Evolutionary conservation across 2,113 vertebrate genomes (phyloP).

Genomic region (Gnathonemus longibarbis): DNA sequence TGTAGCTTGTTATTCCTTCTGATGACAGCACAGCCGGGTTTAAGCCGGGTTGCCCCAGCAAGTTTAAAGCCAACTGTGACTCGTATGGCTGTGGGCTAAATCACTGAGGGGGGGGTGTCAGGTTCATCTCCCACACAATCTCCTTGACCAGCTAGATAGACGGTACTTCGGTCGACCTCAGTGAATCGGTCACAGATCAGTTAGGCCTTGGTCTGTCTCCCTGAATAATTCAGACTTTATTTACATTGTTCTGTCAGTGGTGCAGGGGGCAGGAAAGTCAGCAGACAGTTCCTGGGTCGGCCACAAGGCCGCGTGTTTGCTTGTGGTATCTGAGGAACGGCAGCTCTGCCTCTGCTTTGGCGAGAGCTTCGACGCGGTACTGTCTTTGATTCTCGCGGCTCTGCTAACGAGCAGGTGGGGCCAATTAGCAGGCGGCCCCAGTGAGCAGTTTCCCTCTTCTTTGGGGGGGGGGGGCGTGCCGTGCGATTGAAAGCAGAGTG

Average conservation of each 20-base stretch:
- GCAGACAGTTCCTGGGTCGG: slow-evolving; percentile 2
- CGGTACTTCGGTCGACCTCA: neutral
- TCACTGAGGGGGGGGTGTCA: neutral
- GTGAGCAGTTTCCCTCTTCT: slow-evolving; percentile 3
- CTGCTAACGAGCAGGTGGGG: slow-evolving; percentile 10
- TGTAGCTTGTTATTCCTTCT: neutral
- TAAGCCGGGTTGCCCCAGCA: neutral
- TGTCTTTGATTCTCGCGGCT: neutral
- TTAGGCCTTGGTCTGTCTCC: neutral
- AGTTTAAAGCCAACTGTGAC: neutral
- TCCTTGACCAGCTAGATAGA: neutral
- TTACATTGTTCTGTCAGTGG: neutral
- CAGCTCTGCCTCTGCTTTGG: neutral
- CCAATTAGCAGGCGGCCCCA: neutral
- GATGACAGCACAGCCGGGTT: neutral
- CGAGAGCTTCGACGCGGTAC: slow-evolving; percentile 32
- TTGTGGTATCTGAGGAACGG: neutral
- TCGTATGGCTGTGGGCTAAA: neutral
- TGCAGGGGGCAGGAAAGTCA: neutral
- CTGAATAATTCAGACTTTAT: neutral
- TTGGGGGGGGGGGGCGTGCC: neutral
- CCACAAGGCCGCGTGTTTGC: slow-evolving; percentile 2
- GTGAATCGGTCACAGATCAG: neutral
- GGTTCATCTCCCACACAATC: neutral
- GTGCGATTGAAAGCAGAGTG: slow-evolving; percentile 84